These are phyloP conservation scores for Grus americana DNA, from an alignment of 2,113 vertebrate species.

Conservation along the genomic window DNA sequence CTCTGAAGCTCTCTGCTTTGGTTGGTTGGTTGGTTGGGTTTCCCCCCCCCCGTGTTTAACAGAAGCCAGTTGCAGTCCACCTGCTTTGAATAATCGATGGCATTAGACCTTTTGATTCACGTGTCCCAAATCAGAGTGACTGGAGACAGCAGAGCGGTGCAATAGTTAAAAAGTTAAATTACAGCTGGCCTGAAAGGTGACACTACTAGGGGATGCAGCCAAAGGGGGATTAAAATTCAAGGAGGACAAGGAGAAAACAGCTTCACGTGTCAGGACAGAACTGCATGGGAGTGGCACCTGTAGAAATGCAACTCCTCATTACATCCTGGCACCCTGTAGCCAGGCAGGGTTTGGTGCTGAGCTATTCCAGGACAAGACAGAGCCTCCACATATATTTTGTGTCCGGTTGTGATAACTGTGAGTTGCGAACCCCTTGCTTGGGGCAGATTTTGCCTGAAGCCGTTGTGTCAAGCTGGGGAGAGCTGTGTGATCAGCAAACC, in stretches of 20 bases:
- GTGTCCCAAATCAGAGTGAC: background rate
- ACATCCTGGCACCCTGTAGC: background rate
- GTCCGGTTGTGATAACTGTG: background rate
- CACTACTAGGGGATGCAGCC: rapidly evolving
- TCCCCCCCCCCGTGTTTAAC: background rate
- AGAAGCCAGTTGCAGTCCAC: background rate
- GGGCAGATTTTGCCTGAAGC: background rate
- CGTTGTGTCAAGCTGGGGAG: background rate
- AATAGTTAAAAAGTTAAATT: background rate
- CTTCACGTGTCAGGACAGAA: background rate
- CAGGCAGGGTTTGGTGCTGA: background rate
- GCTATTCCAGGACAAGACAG: background rate
- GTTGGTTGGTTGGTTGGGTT: too few species aligned
- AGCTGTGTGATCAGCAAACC: background rate
- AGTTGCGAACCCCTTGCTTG: background rate
- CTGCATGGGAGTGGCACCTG: background rate
- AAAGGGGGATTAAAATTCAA: background rate
- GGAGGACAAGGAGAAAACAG: background rate
- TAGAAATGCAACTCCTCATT: background rate
- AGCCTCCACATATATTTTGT: background rate
- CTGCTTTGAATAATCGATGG: background rate
- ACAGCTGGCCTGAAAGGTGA: background rate
- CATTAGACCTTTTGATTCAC: background rate
- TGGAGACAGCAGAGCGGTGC: background rate
- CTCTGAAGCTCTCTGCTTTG: background rate